Evolutionary conservation across 2,888 invertebrate genomes (phyloP).

Genomic region (Ariolimax columbianus): DNA sequence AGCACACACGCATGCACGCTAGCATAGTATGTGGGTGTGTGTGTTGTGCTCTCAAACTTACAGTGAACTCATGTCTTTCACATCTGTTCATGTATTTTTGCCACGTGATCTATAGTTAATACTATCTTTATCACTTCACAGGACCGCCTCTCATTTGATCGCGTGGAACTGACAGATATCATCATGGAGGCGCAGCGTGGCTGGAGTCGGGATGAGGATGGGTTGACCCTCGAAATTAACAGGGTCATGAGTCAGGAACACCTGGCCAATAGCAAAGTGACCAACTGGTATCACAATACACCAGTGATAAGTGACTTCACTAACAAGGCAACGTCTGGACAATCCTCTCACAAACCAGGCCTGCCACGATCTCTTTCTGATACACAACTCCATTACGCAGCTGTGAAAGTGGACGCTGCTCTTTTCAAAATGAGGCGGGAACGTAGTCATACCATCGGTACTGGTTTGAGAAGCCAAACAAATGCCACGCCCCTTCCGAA

Average conservation of each 20-base stretch:
- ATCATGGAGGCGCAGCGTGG: constrained; percentile 39
- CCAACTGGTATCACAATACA: constrained; percentile 36
- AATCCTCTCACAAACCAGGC: neutral
- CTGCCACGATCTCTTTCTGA: constrained; percentile 37
- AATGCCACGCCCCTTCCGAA: neutral
- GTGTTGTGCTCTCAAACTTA: neutral
- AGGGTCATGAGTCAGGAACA: constrained; percentile 48
- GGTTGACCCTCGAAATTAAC: constrained; percentile 41
- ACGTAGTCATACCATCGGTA: neutral
- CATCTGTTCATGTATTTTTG: neutral
- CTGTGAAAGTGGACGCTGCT: neutral
- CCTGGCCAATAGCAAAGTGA: constrained; percentile 40
- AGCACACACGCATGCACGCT: no score
- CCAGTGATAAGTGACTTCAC: constrained; percentile 8
- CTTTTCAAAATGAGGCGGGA: neutral
- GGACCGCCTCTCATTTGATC: constrained; percentile 45
- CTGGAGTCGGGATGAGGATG: constrained; percentile 37
- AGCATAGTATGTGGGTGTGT: neutral
- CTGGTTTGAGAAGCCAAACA: neutral
- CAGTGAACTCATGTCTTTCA: neutral
- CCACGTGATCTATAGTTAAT: neutral
- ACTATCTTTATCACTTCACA: neutral
- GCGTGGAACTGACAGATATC: constrained; percentile 40
- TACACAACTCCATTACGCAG: neutral
- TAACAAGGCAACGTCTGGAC: neutral